phyloP scores from a whole-genome alignment of 2,888 invertebrate genomes.

The Nemotelus nigrinus region DNA sequence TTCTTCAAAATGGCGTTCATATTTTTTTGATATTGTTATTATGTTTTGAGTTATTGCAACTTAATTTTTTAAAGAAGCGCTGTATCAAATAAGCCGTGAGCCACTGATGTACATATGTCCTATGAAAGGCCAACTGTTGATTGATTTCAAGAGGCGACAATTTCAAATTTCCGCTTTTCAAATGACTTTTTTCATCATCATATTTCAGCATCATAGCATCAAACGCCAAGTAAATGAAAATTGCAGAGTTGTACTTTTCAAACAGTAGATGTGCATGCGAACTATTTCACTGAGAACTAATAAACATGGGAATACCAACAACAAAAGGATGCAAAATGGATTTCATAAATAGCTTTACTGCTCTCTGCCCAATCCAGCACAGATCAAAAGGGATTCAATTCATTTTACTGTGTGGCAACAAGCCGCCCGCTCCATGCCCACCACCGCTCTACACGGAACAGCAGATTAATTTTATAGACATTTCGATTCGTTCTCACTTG shows the following conservation, averaged over 20 bases:
- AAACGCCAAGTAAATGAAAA: no score
- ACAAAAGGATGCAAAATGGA: conserved; percentile 23
- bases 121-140: background rate
- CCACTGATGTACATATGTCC: no score
- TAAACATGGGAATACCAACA: background rate
- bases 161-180: conserved; percentile 23
- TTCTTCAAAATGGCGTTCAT: no score
- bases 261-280: background rate
- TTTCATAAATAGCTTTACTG: conserved; percentile 32
- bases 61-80: no score
- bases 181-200: conserved; percentile 23
- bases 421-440: background rate
- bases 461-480: conserved; percentile 44
- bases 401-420: conserved; percentile 13
- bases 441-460: conserved; percentile 21
- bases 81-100: no score
- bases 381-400: conserved; percentile 30
- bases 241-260: background rate
- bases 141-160: background rate
- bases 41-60: no score
- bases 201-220: no score
- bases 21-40: no score
- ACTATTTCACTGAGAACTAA: background rate
- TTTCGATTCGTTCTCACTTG: conserved; percentile 40
- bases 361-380: conserved; percentile 9